Conservation (phyloP, 2,797 vertebrate species). For the Intellagama lesueurii region DNA sequence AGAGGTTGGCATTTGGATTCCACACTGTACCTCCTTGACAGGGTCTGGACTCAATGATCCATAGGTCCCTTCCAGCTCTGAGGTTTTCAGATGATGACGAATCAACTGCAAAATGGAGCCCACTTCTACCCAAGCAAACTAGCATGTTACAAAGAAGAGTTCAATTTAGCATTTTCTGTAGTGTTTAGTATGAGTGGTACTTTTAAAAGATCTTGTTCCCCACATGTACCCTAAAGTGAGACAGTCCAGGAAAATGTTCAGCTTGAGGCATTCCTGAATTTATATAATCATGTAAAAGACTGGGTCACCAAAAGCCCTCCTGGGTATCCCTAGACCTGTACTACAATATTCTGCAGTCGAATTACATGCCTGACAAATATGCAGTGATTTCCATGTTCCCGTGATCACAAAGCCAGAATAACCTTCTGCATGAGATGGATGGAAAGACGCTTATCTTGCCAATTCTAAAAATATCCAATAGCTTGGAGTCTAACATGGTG, state of each 20-base stretch:
- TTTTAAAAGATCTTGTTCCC: neutral
- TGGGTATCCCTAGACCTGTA: neutral
- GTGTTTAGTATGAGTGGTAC: too few relatives aligned
- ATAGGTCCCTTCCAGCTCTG: too few relatives aligned
- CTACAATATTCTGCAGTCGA: slow-evolving; percentile 3
- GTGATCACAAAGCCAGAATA: slow-evolving; percentile 32
- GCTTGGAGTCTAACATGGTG: slow-evolving; percentile 10
- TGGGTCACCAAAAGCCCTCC: neutral
- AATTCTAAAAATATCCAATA: slow-evolving; percentile 41
- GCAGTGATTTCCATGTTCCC: slow-evolving; percentile 25
- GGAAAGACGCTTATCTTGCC: slow-evolving; percentile 40
- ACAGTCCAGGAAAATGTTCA: neutral
- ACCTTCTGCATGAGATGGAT: slow-evolving; percentile 21
- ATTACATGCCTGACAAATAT: slow-evolving; percentile 25
- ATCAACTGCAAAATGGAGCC: neutral
- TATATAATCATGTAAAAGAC: neutral
- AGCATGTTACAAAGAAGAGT: neutral
- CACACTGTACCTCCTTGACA: too few relatives aligned
- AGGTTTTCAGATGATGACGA: neutral
- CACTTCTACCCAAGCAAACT: neutral
- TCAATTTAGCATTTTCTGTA: neutral
- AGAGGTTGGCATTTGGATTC: too few relatives aligned
- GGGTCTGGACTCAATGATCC: too few relatives aligned
- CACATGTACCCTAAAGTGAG: neutral
- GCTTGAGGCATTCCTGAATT: neutral